These are phyloP conservation scores for Pararge aegeria DNA, from an alignment of 1,140 invertebrate genomes.

Conservation along the genomic window DNA sequence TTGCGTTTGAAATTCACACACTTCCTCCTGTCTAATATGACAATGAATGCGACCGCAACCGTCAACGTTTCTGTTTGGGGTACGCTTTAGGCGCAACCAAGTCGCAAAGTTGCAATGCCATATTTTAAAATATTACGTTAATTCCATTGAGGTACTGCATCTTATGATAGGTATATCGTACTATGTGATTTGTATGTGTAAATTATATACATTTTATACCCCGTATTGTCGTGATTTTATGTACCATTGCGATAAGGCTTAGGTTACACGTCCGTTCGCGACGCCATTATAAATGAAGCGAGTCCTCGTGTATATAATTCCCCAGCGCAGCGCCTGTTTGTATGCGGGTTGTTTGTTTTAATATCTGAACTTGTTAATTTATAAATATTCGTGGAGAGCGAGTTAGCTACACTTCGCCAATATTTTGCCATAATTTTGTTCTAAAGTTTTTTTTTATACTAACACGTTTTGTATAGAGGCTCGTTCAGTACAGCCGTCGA, in stretches of 20 bases:
- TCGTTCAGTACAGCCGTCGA: conserved; percentile 46
- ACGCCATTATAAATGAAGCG: not conserved
- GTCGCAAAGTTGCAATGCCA: conserved; percentile 71
- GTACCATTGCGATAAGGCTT: not conserved
- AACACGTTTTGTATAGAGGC: conserved; percentile 51
- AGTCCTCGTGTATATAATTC: not conserved
- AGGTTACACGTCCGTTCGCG: not conserved
- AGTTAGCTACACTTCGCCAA: conserved; percentile 63
- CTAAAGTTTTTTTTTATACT: conserved; percentile 50
- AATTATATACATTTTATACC: conserved; percentile 7
- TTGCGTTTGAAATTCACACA: too few relatives aligned
- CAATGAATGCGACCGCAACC: too few relatives aligned
- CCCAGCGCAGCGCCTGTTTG: conserved; percentile 15
- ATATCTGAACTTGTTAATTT: conserved; percentile 42
- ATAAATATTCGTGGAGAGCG: conserved; percentile 58
- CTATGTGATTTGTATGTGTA: not conserved
- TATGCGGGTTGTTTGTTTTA: conserved; percentile 37
- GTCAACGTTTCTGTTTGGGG: too few relatives aligned
- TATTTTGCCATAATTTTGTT: conserved; percentile 74
- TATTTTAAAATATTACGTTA: conserved; percentile 44
- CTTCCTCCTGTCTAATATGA: too few relatives aligned
- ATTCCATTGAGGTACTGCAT: conserved; percentile 59
- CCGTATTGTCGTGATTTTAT: conserved; percentile 1
- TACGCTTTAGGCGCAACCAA: too few relatives aligned
- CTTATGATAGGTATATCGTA: conserved; percentile 28